Evolutionary conservation across 2,888 invertebrate species (phyloP), one percentile per base, ranked within the genome.

Genomic region (Smittia sp.): DNA sequence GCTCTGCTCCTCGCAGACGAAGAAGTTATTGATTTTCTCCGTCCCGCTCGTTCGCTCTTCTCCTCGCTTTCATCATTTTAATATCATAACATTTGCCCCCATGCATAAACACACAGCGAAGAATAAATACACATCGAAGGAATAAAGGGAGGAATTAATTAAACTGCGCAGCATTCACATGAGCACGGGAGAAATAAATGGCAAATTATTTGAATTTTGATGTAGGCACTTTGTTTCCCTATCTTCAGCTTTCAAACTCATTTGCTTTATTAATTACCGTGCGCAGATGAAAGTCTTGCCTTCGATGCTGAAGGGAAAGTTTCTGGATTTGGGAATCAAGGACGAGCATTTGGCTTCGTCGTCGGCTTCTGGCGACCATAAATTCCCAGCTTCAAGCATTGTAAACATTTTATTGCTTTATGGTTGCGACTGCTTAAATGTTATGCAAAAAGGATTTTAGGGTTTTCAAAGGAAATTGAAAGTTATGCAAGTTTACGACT

Each of bases 101-200:
- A 69, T 69, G 69, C 69, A 69, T 54, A 68, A 69, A 69, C 18
- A 69, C 54, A 69, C 69, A 69, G 27, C 7, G 46, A 68, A 39
- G 46, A 69, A 69, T 69, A 69, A 69, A 69, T 69, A 69, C 46
- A 68, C 22, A 69, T 27, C 7, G 27, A 70, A 32, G 52, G 38
- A 65, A 73, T n/a, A 62, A 73, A 73, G 73, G 73, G 73, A 73
- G 73, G 73, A 73, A 73, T 73, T 73, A 73, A 73, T 73, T 73
- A 73, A 65, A 73, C 62, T 73, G 73, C 73, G 73, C 73, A 73
- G 72, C 54, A 72, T 62, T 46, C 32, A 62, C 20, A 32, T 58
- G 38, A 13, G 39, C n/a, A 32, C 52, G 9, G 27, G 54, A 70
- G 72, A 72, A 72, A 72, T 72, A 72, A 72, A 72, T 72, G 72